phyloP scores from a whole-genome alignment of 2,888 invertebrate genomes.

The Drosophila infuscata region DNA sequence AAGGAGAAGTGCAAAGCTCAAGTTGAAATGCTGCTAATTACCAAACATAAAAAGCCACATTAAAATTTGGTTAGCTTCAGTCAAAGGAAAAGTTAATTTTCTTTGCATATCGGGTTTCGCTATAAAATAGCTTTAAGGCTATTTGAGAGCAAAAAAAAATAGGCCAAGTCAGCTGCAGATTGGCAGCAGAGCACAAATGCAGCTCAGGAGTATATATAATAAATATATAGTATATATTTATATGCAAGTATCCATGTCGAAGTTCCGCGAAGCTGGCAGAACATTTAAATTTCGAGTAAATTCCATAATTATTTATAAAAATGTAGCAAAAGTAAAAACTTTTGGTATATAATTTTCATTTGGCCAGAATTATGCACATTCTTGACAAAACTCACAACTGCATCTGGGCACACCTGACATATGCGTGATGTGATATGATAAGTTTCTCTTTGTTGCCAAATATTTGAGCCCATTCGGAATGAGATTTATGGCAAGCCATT shows the following conservation, averaged over 20 bases:
- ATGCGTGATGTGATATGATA: conserved; percentile 39
- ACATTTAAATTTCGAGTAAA: not conserved
- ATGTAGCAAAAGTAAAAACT: not conserved
- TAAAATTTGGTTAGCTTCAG: not conserved
- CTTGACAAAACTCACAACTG: conserved; percentile 56
- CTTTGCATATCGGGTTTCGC: not conserved
- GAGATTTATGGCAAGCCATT: conserved; percentile 67
- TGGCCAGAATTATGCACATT: conserved; percentile 70
- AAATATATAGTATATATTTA: not conserved
- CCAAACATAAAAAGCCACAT: not conserved
- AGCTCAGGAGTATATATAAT: not conserved
- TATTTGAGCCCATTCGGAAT: conserved; percentile 49
- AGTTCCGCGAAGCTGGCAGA: not conserved
- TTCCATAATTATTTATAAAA: not conserved
- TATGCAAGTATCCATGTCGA: not conserved
- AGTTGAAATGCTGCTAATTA: conserved; percentile 18
- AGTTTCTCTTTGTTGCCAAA: conserved; percentile 31
- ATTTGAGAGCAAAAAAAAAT: no score
- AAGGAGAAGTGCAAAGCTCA: not conserved
- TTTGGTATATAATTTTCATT: conserved; percentile 48
- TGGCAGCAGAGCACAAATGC: not conserved
- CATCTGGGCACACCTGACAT: conserved; percentile 53
- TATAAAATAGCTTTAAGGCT: not conserved
- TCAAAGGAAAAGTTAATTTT: not conserved
- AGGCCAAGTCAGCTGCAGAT: not conserved